Evolutionary conservation across 2,113 vertebrate species (phyloP), one percentile per base, ranked within the genome.

Genomic region (Silurus asotus): DNA sequence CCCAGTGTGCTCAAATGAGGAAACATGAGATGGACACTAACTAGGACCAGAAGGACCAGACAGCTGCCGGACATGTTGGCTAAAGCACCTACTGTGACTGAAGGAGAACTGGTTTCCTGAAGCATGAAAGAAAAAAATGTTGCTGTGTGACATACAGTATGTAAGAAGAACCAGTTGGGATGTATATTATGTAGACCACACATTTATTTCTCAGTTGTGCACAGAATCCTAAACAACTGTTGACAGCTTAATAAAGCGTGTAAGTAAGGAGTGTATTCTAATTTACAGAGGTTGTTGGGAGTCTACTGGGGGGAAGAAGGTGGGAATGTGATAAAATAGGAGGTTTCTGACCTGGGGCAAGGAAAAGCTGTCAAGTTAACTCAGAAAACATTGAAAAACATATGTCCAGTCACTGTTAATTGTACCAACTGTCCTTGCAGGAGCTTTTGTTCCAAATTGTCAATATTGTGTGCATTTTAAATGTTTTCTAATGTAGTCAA

Each of bases 11-110:
- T 51, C 20, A 76, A 84, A 48, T 45, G 51, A 78, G 49, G 28
- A 85, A 85, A 70, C 82, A 28, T 25, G 82, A 84, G 80, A 53
- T 76, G 83, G 25, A 49, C 14, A 48, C 82, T 83, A 83, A 83
- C 6, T 37, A 51, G 28, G 53, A 59, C 65, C 82, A 83, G 70
- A 72, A 56, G 53, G 4, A 37, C 0, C 28, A 37, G 67, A 76
- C n/a, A 53, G n/a, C 45, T 75, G 48, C 58, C 51, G 58, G 83
- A 76, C 37, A 76, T 51, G 20, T 49, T 62, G 56, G 6, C 70
- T 75, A 45, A 82, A 65, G 3, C n/a, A 37, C 20, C 28, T 82
- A 45, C 20, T 15, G 25, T 76, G 70, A 51, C 25, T 48, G 37
- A 61, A n/a, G 28, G 45, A 65, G 61, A 28, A 70, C 11, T 48